These are phyloP conservation scores for Ambastaia sidthimunki DNA, from an alignment of 2,797 vertebrate species.

Conservation along the genomic window DNA sequence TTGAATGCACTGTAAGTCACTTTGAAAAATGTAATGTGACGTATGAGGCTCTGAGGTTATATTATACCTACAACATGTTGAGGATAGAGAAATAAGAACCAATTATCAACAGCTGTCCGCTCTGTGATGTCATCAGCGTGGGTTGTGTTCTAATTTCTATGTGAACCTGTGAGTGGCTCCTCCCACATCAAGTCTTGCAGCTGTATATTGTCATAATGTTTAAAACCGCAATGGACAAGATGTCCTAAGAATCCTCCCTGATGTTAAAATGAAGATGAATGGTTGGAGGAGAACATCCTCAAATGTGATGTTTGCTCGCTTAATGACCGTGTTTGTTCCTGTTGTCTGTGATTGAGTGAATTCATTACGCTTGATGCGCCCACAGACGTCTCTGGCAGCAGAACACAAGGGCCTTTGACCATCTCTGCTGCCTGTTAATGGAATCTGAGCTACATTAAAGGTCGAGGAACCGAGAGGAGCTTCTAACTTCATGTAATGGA, in stretches of 20 bases:
- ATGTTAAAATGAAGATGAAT: slow-evolving; percentile 55
- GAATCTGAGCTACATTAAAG: slow-evolving; percentile 41
- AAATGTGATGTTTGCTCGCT: slow-evolving; percentile 52
- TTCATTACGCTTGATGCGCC: slow-evolving; percentile 54
- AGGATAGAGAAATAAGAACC: background rate
- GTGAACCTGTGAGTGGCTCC: background rate
- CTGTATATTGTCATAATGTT: slow-evolving; percentile 37
- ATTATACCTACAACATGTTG: background rate
- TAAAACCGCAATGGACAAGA: slow-evolving; percentile 15
- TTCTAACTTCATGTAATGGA: slow-evolving; percentile 34
- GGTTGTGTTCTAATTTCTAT: background rate
- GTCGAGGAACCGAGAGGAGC: slow-evolving; percentile 38
- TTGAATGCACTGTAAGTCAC: too few relatives aligned
- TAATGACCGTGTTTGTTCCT: slow-evolving; percentile 55
- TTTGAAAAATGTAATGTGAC: too few relatives aligned
- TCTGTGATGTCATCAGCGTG: background rate
- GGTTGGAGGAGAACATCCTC: slow-evolving; percentile 24
- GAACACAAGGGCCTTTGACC: slow-evolving; percentile 34
- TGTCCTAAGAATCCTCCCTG: slow-evolving; percentile 27
- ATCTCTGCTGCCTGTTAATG: slow-evolving; percentile 43
- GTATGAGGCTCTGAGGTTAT: background rate
- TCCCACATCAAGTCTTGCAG: slow-evolving; percentile 6
- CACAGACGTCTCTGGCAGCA: slow-evolving; percentile 36
- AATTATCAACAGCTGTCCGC: background rate
- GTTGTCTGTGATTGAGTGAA: slow-evolving; percentile 55